Percentiles rank a stretch among this genome's conserved stretches.
Evolutionary conservation across 2,888 invertebrate species (phyloP).

Genomic region (Augochlorella aurata): DNA sequence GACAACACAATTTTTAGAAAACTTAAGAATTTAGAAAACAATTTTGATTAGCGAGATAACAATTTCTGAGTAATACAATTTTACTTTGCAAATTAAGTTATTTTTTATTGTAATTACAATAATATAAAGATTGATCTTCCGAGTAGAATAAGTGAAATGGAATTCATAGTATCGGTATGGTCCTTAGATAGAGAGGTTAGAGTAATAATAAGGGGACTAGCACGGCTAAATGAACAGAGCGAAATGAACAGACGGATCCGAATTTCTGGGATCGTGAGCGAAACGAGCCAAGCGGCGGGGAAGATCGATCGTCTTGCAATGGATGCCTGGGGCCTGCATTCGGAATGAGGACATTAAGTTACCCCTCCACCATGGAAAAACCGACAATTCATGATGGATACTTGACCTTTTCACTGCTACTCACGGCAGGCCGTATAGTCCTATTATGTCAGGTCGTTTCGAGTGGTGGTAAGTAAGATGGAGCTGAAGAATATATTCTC

Average conservation of each 20-base stretch:
- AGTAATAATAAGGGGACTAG: neutral
- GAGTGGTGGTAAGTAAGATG: constrained; percentile 23
- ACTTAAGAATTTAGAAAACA: too few relatives aligned
- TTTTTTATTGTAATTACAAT: too few relatives aligned
- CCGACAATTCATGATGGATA: constrained; percentile 52
- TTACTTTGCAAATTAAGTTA: too few relatives aligned
- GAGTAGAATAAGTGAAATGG: neutral
- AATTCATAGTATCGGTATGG: neutral
- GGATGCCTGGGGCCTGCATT: constrained; percentile 52
- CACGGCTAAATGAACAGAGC: neutral
- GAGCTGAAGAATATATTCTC: constrained; percentile 19
- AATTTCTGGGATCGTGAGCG: constrained; percentile 40
- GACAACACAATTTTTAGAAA: too few relatives aligned
- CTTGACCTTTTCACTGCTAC: constrained; percentile 46
- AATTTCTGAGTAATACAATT: too few relatives aligned
- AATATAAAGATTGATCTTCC: too few relatives aligned
- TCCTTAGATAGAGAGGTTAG: neutral
- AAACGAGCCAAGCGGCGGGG: constrained; percentile 43
- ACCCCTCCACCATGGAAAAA: constrained; percentile 37
- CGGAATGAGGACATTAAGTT: constrained; percentile 54
- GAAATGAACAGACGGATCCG: constrained; percentile 14
- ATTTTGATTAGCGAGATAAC: too few relatives aligned
- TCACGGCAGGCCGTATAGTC: constrained; percentile 13
- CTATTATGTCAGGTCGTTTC: constrained; percentile 34
- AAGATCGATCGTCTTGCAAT: constrained; percentile 59